Conservation (phyloP, 2,113 vertebrate species). For the Fukomys damarensis region DNA sequence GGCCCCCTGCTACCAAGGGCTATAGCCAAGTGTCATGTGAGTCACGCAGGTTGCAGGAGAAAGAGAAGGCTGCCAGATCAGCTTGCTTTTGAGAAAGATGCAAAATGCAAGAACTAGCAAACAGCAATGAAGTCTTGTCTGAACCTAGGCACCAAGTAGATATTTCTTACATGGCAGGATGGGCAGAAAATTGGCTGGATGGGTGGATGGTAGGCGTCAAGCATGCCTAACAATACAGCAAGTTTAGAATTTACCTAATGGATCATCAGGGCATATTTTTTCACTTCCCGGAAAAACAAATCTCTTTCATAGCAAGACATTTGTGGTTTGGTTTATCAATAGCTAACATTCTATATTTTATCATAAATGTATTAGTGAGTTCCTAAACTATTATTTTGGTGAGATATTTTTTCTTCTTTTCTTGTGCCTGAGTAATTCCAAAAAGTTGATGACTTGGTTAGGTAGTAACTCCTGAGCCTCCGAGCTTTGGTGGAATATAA, state of each 20-base stretch:
- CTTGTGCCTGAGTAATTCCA: background rate
- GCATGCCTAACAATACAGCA: background rate
- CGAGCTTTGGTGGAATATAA: background rate
- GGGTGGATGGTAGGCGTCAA: background rate
- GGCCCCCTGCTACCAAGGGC: background rate
- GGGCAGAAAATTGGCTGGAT: background rate
- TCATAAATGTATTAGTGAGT: background rate
- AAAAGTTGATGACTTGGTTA: background rate
- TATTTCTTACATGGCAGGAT: background rate
- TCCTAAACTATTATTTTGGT: background rate
- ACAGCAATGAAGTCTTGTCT: background rate
- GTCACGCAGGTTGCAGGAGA: conserved; percentile 23
- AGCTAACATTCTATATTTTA: background rate
- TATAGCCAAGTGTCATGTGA: conserved; percentile 40
- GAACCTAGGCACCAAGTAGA: conserved; percentile 3
- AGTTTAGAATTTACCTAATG: background rate
- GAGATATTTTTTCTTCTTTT: background rate
- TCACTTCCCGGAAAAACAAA: background rate
- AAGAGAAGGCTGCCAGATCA: background rate
- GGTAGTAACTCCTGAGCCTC: background rate
- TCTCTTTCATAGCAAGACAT: background rate
- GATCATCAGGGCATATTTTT: background rate
- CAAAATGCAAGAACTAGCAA: background rate
- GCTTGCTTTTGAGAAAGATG: background rate
- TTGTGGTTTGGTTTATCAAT: background rate